Evolutionary conservation across 2,888 invertebrate species (phyloP).

Genomic region (Platynereis dumerilii): DNA sequence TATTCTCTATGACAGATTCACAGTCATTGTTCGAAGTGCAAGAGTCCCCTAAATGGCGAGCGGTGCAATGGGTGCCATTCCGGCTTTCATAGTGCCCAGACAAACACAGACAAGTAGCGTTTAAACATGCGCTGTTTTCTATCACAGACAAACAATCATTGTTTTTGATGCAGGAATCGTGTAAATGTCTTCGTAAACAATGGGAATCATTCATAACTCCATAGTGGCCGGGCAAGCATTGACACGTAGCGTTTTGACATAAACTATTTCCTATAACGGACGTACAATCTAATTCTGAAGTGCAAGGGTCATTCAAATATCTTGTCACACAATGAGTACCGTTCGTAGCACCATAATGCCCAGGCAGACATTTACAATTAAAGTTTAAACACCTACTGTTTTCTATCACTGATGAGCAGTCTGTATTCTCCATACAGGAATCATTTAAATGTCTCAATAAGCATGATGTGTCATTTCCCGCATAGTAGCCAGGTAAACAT

Average conservation of each 20-base stretch:
- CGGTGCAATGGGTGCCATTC: conserved; percentile 3
- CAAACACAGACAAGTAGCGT: neutral
- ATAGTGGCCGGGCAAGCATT: too few relatives aligned
- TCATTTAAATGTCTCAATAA: too few relatives aligned
- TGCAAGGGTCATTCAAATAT: neutral
- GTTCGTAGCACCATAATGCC: neutral
- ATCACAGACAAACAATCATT: too few relatives aligned
- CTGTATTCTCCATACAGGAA: too few relatives aligned
- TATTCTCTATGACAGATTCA: neutral
- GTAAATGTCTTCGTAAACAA: too few relatives aligned
- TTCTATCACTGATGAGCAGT: too few relatives aligned
- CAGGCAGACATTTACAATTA: too few relatives aligned
- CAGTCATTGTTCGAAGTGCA: conserved; percentile 5
- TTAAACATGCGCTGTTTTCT: neutral
- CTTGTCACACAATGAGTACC: conserved; percentile 5
- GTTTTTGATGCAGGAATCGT: too few relatives aligned
- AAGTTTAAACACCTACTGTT: too few relatives aligned
- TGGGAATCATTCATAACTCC: too few relatives aligned
- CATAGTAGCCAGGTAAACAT: conserved; percentile 26
- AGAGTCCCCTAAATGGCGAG: neutral
- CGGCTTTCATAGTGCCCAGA: neutral
- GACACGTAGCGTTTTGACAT: neutral
- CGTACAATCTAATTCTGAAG: neutral
- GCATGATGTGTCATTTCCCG: neutral
- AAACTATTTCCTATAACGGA: conserved; percentile 3